Conservation (phyloP, 1,140 invertebrate species). For the Lineus longissimus region DNA sequence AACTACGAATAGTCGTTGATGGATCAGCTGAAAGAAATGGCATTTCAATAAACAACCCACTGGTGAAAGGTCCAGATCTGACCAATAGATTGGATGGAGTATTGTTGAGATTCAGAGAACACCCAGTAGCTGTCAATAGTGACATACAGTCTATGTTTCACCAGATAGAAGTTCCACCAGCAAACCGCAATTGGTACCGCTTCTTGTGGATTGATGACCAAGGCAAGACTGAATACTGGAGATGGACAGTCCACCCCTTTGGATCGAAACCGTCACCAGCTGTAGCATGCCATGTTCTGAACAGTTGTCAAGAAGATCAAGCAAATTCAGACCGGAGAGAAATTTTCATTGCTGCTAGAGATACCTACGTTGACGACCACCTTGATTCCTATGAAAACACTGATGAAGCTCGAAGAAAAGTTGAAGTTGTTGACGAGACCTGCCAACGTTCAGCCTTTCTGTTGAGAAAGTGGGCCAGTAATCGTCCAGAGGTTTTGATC, state of each 20-base stretch:
- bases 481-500: background rate
- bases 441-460: background rate
- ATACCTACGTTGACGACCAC: slow-evolving; percentile 1
- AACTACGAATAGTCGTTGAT: background rate
- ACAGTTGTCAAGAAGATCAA: background rate
- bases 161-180: background rate
- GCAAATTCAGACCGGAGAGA: background rate
- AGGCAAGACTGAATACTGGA: background rate
- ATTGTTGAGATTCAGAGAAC: slow-evolving; percentile 17
- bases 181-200: background rate
- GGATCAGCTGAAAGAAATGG: slow-evolving; percentile 9
- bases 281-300: background rate
- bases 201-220: background rate
- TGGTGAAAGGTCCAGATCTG: slow-evolving; percentile 36
- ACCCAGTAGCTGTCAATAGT: slow-evolving; percentile 13
- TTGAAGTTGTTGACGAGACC: background rate
- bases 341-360: background rate
- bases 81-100: slow-evolving; percentile 30
- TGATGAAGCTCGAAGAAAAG: background rate
- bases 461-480: slow-evolving; percentile 1
- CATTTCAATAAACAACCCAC: slow-evolving; percentile 22
- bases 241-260: slow-evolving; percentile 7
- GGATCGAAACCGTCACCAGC: background rate
- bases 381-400: background rate
- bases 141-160: slow-evolving; percentile 2